Conservation (phyloP, 2,888 invertebrate genomes). For the Drosophila koepferae region DNA sequence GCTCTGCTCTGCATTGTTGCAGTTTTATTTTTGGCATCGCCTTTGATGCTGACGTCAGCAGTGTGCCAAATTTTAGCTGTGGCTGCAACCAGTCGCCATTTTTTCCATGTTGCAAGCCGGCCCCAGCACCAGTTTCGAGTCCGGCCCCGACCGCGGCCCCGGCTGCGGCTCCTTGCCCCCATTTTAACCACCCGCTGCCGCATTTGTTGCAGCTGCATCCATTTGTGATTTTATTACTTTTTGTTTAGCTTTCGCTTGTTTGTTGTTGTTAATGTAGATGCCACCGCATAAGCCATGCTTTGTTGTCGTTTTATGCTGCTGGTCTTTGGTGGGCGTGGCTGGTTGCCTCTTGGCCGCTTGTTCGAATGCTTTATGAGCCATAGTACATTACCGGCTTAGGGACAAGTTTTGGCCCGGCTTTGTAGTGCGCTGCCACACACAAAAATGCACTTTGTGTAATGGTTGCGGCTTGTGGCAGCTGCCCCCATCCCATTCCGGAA, state of each 20-base stretch:
- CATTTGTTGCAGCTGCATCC: slow-evolving; percentile 71
- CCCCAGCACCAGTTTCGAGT: too few species aligned
- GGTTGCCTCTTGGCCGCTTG: slow-evolving; percentile 11
- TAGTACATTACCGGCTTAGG: slow-evolving; percentile 27
- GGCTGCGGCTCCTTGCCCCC: background rate
- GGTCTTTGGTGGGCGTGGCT: slow-evolving; percentile 39
- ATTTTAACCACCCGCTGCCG: slow-evolving; percentile 11
- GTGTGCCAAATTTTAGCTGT: slow-evolving; percentile 62
- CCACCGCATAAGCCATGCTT: slow-evolving; percentile 64
- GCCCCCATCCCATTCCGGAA: background rate
- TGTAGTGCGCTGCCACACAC: slow-evolving; percentile 31
- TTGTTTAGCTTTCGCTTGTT: slow-evolving; percentile 16
- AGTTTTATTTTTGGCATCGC: slow-evolving; percentile 60
- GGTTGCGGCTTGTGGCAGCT: slow-evolving; percentile 29
- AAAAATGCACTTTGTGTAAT: slow-evolving; percentile 69
- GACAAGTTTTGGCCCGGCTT: slow-evolving; percentile 35
- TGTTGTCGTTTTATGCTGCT: slow-evolving; percentile 49
- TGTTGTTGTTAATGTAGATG: slow-evolving; percentile 15
- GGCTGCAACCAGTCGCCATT: slow-evolving; percentile 53
- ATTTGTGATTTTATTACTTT: slow-evolving; percentile 75
- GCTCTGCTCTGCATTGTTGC: slow-evolving; percentile 65
- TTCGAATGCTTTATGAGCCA: slow-evolving; percentile 62
- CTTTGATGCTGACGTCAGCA: slow-evolving; percentile 74
- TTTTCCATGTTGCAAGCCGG: slow-evolving; percentile 45
- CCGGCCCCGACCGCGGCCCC: background rate